These are phyloP conservation scores for Lucinisca nassula DNA, from an alignment of 2,888 invertebrate genomes.

Conservation along the genomic window DNA sequence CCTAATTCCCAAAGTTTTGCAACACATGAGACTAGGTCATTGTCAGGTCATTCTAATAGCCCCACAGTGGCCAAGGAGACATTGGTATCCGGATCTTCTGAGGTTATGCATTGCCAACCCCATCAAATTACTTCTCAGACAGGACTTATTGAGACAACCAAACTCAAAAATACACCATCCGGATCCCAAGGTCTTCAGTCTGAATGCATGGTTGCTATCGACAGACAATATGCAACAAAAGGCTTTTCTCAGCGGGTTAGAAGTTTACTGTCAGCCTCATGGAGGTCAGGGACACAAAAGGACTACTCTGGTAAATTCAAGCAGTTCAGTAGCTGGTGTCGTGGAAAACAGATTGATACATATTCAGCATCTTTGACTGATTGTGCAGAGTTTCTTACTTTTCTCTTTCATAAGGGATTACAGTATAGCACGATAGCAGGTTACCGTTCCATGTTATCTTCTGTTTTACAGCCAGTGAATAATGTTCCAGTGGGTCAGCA, in stretches of 20 bases:
- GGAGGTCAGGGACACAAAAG: constrained; percentile 45
- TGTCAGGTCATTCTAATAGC: constrained; percentile 46
- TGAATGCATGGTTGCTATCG: constrained; percentile 55
- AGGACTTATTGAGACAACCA: not conserved
- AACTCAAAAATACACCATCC: constrained; percentile 18
- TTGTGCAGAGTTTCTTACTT: constrained; percentile 45
- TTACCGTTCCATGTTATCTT: constrained; percentile 43
- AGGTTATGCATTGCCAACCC: too few species aligned
- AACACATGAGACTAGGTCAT: constrained; percentile 24
- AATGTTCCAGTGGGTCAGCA: constrained; percentile 33
- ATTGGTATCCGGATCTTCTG: too few species aligned
- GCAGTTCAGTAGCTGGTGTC: too few species aligned
- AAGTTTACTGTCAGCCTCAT: too few species aligned
- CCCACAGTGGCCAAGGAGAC: constrained; percentile 41
- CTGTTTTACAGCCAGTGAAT: constrained; percentile 32
- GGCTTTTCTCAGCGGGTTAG: constrained; percentile 21
- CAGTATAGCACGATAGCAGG: constrained; percentile 39
- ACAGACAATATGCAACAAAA: constrained; percentile 19
- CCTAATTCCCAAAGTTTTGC: constrained; percentile 31
- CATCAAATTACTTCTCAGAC: not conserved
- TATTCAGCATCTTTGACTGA: constrained; percentile 31
- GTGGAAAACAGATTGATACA: too few species aligned
- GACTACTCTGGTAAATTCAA: constrained; percentile 29
- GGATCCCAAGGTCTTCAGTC: constrained; percentile 18
- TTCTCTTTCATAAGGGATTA: constrained; percentile 23